A percentile compares a stretch with the other conserved stretches of the same genome.
Evolutionary conservation across 2,113 vertebrate genomes (phyloP).

Genomic region (Tyrannus savana): DNA sequence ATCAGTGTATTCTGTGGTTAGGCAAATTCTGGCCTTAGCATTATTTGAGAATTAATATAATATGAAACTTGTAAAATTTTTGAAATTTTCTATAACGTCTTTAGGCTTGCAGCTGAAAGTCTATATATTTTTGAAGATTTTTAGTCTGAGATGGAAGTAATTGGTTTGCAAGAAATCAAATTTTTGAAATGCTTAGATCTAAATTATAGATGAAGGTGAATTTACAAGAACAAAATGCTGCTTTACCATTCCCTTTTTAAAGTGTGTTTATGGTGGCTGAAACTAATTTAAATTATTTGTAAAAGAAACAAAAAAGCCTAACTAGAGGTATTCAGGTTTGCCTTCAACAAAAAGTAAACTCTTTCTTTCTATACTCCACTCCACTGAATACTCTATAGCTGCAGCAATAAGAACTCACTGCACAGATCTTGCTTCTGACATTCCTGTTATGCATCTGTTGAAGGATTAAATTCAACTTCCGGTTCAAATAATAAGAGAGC

Average conservation of each 20-base stretch:
- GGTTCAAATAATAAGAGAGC: not conserved
- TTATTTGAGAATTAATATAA: not conserved
- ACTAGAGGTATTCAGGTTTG: not conserved
- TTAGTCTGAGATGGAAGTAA: not conserved
- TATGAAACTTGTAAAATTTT: not conserved
- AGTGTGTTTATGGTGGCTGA: not conserved
- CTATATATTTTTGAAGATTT: not conserved
- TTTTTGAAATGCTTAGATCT: not conserved
- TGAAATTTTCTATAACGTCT: not conserved
- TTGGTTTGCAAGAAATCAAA: not conserved
- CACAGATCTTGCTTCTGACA: not conserved
- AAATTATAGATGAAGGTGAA: not conserved
- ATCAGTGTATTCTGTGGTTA: not conserved
- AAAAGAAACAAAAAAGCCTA: not conserved
- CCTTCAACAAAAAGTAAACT: not conserved
- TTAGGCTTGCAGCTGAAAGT: not conserved
- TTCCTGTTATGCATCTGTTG: not conserved
- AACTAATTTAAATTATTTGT: not conserved
- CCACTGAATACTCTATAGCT: not conserved
- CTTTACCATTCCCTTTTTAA: not conserved
- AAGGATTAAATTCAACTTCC: not conserved
- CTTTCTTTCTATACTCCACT: not conserved
- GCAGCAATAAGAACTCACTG: not conserved
- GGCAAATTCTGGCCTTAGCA: not conserved
- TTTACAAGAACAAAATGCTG: not conserved